phyloP scores from a whole-genome alignment of 2,113 vertebrate species.

The Silurus meridionalis region DNA sequence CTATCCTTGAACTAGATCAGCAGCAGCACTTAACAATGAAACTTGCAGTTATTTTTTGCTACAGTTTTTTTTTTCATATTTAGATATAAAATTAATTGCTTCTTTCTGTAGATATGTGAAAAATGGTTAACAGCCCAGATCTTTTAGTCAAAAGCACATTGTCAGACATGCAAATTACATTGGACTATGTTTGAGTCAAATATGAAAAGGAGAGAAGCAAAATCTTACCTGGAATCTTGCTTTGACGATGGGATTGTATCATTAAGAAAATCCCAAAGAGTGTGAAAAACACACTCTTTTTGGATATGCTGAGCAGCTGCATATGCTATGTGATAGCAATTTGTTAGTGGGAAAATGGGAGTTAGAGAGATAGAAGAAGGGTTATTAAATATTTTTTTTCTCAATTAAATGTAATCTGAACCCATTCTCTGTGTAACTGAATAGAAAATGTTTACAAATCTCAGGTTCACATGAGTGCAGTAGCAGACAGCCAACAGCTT shows the following conservation, averaged over 20 bases:
- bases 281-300: slow-evolving; percentile 37
- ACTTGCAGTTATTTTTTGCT: background rate
- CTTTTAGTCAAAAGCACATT: background rate
- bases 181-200: background rate
- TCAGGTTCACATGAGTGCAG: slow-evolving; percentile 1
- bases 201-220: background rate
- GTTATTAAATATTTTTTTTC: slow-evolving; percentile 8
- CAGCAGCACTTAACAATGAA: background rate
- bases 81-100: background rate
- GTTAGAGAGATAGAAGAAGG: background rate
- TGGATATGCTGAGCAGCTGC: background rate
- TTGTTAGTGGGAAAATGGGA: background rate
- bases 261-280: slow-evolving; percentile 31
- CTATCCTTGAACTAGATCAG: no score
- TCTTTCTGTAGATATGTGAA: background rate
- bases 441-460: background rate
- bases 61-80: background rate
- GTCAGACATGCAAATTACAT: background rate
- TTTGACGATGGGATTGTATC: slow-evolving; percentile 32
- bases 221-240: slow-evolving; percentile 54
- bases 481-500: background rate
- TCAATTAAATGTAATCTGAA: slow-evolving; percentile 23
- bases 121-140: background rate
- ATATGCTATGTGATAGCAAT: background rate
- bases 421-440: background rate